phyloP scores from a whole-genome alignment of 2,888 invertebrate genomes.

The Chesias legatella region DNA sequence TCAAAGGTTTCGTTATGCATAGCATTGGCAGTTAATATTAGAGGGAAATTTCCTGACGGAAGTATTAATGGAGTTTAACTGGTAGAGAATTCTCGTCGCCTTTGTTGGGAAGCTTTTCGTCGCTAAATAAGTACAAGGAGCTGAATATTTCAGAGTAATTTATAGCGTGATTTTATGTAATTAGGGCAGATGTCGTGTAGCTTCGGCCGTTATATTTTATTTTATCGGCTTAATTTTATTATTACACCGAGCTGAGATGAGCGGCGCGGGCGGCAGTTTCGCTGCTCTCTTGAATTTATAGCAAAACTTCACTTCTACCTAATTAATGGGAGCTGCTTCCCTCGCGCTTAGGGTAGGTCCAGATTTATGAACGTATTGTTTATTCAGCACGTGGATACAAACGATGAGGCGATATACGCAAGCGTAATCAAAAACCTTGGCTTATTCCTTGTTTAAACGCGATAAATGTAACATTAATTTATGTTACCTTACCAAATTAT shows the following conservation, averaged over 20 bases:
- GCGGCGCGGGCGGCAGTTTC: constrained; percentile 65
- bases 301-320: constrained; percentile 75
- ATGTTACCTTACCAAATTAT: constrained; percentile 13
- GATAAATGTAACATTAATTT: not conserved
- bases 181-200: constrained; percentile 62
- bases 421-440: constrained; percentile 5
- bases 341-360: constrained; percentile 56
- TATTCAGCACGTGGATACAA: constrained; percentile 46
- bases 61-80: constrained; percentile 61
- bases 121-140: constrained; percentile 52
- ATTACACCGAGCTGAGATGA: constrained; percentile 65
- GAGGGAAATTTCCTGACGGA: constrained; percentile 52
- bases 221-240: constrained; percentile 74
- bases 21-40: constrained; percentile 57
- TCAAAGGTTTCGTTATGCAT: constrained; percentile 51
- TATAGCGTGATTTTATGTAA: constrained; percentile 68
- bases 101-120: constrained; percentile 62
- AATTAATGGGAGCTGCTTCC: constrained; percentile 74
- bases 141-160: constrained; percentile 65
- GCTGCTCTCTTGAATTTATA: constrained; percentile 70
- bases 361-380: constrained; percentile 64
- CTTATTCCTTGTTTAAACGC: not conserved
- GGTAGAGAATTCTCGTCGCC: constrained; percentile 51
- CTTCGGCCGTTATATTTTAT: constrained; percentile 68
- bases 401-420: constrained; percentile 23